A percentile compares a stretch with the other conserved stretches of the same genome.
These are phyloP conservation scores for Gobionotothen gibberifrons DNA, from an alignment of 2,797 vertebrate species.

Conservation along the genomic window DNA sequence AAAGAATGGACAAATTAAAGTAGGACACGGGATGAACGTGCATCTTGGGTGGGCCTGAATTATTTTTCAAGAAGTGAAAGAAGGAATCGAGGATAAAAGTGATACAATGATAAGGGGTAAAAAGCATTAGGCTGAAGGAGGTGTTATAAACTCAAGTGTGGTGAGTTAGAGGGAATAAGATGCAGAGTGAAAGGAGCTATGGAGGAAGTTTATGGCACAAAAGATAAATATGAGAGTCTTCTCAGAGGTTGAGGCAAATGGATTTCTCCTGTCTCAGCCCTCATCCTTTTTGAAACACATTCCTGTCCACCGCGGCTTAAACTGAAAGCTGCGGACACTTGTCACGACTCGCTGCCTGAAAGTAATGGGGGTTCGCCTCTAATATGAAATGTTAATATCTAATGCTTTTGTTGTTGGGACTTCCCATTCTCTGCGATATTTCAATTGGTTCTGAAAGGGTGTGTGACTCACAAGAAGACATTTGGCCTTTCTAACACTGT, in stretches of 20 bases:
- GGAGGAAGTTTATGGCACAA: slow-evolving; percentile 50
- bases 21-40: neutral
- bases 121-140: slow-evolving; percentile 37
- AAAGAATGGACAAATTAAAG: slow-evolving; percentile 3
- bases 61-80: neutral
- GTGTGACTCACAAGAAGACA: slow-evolving; percentile 13
- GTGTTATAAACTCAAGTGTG: slow-evolving; percentile 35
- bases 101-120: slow-evolving; percentile 23
- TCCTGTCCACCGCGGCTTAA: slow-evolving; percentile 13
- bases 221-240: slow-evolving; percentile 57
- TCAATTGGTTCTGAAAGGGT: slow-evolving; percentile 10
- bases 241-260: slow-evolving; percentile 61
- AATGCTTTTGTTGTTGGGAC: slow-evolving; percentile 41
- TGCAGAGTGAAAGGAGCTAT: slow-evolving; percentile 14
- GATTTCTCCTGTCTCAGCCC: slow-evolving; percentile 67
- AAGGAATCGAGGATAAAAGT: slow-evolving; percentile 27
- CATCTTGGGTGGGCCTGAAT: neutral
- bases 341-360: slow-evolving; percentile 49
- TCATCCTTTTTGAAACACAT: slow-evolving; percentile 56
- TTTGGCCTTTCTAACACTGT: slow-evolving; percentile 52
- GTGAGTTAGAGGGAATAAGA: slow-evolving; percentile 20
- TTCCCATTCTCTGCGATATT: slow-evolving; percentile 24
- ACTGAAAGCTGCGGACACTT: slow-evolving; percentile 48
- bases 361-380: slow-evolving; percentile 39
- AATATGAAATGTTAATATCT: slow-evolving; percentile 36